Evolutionary conservation across 2,113 vertebrate genomes (phyloP).

Genomic region (Hypocryptadius cinnamomeus): DNA sequence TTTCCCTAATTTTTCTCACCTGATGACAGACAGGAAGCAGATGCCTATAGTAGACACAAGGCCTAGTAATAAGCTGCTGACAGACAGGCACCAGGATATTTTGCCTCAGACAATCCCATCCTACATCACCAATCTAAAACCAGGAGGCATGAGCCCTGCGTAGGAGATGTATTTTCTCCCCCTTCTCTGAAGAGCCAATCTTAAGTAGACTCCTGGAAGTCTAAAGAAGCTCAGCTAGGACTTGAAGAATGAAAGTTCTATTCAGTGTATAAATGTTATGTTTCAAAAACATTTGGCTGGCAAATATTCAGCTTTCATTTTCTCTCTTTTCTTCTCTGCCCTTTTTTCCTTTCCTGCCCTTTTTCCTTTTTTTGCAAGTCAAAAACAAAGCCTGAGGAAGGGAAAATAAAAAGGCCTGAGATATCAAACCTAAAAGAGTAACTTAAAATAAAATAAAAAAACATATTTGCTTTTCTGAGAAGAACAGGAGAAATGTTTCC

Average conservation of each 20-base stretch:
- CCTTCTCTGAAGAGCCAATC: neutral
- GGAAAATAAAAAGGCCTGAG: neutral
- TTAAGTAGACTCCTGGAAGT: neutral
- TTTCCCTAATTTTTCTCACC: neutral
- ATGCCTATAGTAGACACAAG: neutral
- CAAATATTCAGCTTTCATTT: constrained; percentile 6
- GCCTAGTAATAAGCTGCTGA: neutral
- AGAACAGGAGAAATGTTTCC: neutral
- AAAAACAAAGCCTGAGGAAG: constrained; percentile 18
- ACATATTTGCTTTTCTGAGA: neutral
- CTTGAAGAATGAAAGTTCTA: neutral
- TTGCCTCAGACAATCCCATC: neutral
- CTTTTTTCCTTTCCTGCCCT: neutral
- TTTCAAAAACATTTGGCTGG: constrained; percentile 5
- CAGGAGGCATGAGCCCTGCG: neutral
- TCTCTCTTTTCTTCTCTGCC: neutral
- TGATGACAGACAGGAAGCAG: neutral
- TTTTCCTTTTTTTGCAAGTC: neutral
- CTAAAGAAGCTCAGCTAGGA: neutral
- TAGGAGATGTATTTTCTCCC: neutral
- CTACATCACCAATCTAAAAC: neutral
- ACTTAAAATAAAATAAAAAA: neutral
- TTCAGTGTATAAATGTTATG: neutral
- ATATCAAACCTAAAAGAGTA: constrained; percentile 15
- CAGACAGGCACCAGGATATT: neutral